Evolutionary conservation across 2,113 vertebrate genomes (phyloP).

Genomic region (Oryzias woworae): DNA sequence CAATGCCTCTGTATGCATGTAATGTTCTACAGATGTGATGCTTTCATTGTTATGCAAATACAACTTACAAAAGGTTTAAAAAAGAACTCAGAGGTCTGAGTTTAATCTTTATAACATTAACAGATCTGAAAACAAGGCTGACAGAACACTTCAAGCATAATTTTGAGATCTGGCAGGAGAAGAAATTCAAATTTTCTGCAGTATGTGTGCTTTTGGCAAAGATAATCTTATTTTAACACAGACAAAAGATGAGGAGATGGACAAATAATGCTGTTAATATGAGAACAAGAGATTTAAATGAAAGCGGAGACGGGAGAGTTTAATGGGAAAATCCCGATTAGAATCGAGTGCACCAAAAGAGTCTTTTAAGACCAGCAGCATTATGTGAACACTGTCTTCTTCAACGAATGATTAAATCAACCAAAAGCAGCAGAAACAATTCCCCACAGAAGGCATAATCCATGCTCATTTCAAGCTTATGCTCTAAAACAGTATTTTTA

Average conservation of each 20-base stretch:
- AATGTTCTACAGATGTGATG: too few species aligned
- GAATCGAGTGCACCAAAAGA: constrained; percentile 44
- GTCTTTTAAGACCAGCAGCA: constrained; percentile 47
- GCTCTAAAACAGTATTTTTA: constrained; percentile 58
- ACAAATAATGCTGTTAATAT: constrained; percentile 28
- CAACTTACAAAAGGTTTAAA: not conserved
- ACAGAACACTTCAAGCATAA: constrained; percentile 16
- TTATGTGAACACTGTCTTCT: constrained; percentile 41
- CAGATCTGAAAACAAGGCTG: constrained; percentile 8
- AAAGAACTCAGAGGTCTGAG: not conserved
- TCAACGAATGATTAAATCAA: constrained; percentile 52
- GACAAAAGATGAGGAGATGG: constrained; percentile 5
- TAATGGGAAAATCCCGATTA: constrained; percentile 37
- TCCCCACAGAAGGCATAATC: constrained; percentile 60
- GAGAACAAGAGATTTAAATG: constrained; percentile 27
- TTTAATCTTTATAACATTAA: not conserved
- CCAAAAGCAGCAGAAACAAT: constrained; percentile 37
- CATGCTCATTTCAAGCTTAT: constrained; percentile 70
- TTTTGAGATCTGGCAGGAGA: constrained; percentile 14
- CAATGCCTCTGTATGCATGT: too few species aligned
- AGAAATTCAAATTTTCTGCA: constrained; percentile 4
- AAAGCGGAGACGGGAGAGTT: constrained; percentile 12
- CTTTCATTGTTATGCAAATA: not conserved
- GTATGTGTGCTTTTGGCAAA: constrained; percentile 5
- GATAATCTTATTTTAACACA: constrained; percentile 34